phyloP scores from a whole-genome alignment of 2,113 vertebrate species.

The Ancistrus triradiatus region DNA sequence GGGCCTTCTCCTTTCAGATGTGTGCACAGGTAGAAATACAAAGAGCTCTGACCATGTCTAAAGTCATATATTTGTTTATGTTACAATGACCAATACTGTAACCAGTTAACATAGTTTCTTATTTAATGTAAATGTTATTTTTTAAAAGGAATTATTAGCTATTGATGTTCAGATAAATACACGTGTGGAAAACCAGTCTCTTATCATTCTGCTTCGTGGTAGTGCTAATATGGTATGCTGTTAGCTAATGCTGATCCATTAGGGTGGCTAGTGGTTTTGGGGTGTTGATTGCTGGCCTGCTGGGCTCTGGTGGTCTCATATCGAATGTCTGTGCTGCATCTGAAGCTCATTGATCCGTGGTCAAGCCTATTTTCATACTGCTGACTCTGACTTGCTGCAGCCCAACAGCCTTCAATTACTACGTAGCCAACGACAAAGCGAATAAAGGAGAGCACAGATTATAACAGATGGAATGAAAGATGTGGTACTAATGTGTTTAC shows the following conservation, averaged over 20 bases:
- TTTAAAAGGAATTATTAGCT: no score
- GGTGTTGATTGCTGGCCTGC: background rate
- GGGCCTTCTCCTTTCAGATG: no score
- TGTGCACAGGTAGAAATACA: no score
- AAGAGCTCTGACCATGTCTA: no score
- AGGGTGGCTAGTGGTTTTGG: background rate
- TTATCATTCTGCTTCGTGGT: background rate
- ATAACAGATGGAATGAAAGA: no score
- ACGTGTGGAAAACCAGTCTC: no score
- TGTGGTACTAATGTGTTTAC: no score
- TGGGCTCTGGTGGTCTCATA: background rate
- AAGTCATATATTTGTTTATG: no score
- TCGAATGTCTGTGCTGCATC: background rate
- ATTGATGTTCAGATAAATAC: no score
- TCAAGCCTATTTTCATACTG: background rate
- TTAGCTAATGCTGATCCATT: background rate
- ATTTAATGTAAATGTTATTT: no score
- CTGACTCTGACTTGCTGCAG: conserved; percentile 18
- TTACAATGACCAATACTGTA: no score
- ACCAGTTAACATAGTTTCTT: no score
- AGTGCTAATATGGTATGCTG: background rate
- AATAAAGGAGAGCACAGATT: background rate
- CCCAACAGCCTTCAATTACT: background rate
- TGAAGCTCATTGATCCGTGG: background rate
- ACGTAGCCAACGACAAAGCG: background rate